A percentile compares a stretch with the other conserved stretches of the same genome.
Evolutionary conservation across 2,113 vertebrate species (phyloP).

Genomic region (Thalassoma bifasciatum): DNA sequence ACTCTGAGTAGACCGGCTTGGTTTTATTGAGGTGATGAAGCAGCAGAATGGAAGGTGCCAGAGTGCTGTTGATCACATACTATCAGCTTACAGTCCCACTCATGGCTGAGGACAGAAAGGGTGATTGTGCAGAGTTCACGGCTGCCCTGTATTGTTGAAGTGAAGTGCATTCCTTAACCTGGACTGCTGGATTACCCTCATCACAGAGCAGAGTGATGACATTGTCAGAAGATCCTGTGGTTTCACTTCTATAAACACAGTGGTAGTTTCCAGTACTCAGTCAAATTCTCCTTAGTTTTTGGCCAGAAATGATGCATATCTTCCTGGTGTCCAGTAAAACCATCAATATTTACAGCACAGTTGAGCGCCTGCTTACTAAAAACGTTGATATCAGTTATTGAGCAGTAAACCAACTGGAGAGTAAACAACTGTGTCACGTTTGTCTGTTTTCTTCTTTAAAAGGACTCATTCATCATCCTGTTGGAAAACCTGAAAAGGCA

Average conservation of each 20-base stretch:
- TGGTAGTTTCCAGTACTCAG: conserved; percentile 7
- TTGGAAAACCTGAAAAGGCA: conserved; percentile 45
- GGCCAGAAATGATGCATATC: conserved; percentile 27
- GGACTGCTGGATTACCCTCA: conserved; percentile 23
- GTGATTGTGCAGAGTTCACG: conserved; percentile 56
- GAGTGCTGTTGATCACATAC: conserved; percentile 61
- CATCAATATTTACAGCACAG: not conserved
- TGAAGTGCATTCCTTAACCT: conserved; percentile 38
- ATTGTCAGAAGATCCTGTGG: conserved; percentile 40
- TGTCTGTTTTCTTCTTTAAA: conserved; percentile 10
- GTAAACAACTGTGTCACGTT: not conserved
- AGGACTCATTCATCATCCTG: conserved; percentile 14
- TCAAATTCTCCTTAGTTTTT: conserved; percentile 15
- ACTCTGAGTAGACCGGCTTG: conserved; percentile 48
- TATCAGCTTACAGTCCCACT: conserved; percentile 70
- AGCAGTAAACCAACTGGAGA: conserved; percentile 16
- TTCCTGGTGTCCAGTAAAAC: conserved; percentile 3
- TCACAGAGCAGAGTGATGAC: conserved; percentile 42
- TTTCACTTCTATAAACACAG: conserved; percentile 8
- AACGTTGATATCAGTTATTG: conserved; percentile 13
- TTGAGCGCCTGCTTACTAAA: conserved; percentile 10
- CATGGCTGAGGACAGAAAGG: conserved; percentile 60
- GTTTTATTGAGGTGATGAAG: conserved; percentile 52
- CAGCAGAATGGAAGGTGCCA: conserved; percentile 47
- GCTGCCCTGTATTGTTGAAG: conserved; percentile 66